Evolutionary conservation across 92 coral and sea anemone genomes (phyloP).

Genomic region (Porites rus): DNA sequence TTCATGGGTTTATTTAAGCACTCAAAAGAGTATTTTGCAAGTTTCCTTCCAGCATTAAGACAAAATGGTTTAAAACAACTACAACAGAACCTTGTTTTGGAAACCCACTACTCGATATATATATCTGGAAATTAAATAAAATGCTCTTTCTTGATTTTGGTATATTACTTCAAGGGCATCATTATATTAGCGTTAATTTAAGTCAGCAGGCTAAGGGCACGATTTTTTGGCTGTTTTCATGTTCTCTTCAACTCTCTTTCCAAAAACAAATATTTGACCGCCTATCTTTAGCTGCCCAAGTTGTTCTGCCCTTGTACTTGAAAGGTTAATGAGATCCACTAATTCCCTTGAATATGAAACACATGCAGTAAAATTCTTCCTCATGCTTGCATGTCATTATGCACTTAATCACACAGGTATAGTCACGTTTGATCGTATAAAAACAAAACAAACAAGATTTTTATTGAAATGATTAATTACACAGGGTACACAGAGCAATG

Average conservation of each 20-base stretch:
- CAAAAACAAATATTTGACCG: slow-evolving; percentile 5
- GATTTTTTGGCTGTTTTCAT: not conserved
- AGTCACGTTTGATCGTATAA: not conserved
- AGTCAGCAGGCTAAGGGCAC: not conserved
- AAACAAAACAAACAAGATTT: not conserved
- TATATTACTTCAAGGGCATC: slow-evolving; percentile 6
- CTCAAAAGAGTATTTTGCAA: no score
- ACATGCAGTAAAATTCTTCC: not conserved
- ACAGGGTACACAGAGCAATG: not conserved
- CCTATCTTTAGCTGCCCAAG: not conserved
- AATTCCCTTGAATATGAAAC: not conserved
- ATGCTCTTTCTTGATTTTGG: no score
- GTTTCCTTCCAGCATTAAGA: no score
- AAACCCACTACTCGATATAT: no score
- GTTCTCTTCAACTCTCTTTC: not conserved
- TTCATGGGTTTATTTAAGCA: no score
- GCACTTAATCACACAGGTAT: not conserved
- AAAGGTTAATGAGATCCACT: slow-evolving; percentile 5
- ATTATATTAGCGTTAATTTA: not conserved
- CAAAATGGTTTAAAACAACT: no score
- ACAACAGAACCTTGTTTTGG: no score
- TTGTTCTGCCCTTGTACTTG: not conserved
- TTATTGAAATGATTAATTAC: not conserved
- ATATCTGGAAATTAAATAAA: no score
- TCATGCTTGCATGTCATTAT: not conserved